These are phyloP conservation scores for Mizuhopecten yessoensis DNA, from an alignment of 1,140 invertebrate genomes.

Conservation along the genomic window DNA sequence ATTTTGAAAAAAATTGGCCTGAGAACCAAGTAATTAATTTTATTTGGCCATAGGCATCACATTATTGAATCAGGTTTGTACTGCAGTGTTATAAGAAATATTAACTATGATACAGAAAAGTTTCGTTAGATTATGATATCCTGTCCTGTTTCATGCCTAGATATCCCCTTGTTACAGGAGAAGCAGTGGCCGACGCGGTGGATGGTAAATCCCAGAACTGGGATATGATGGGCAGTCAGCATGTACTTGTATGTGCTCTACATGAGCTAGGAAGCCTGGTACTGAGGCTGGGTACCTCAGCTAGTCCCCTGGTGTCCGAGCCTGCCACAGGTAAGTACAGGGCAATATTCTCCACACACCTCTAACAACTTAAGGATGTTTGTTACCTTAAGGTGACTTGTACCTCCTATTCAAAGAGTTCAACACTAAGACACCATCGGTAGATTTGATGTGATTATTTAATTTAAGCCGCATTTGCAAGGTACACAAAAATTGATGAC, in stretches of 20 bases:
- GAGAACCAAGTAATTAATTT: too few species aligned
- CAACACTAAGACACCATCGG: too few species aligned
- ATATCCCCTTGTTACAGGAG: constrained; percentile 66
- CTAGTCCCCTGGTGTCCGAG: constrained; percentile 93
- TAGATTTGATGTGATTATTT: too few species aligned
- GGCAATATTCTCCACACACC: background rate
- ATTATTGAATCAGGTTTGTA: too few species aligned
- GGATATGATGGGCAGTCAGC: constrained; percentile 89
- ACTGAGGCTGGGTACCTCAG: constrained; percentile 94
- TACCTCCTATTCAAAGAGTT: background rate
- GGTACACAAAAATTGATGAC: background rate
- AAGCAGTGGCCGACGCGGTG: constrained; percentile 74
- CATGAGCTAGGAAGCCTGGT: constrained; percentile 92
- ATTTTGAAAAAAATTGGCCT: too few species aligned
- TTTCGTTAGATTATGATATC: too few species aligned
- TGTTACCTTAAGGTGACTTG: background rate
- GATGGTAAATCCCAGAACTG: constrained; percentile 73
- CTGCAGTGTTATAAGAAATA: too few species aligned
- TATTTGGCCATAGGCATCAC: too few species aligned
- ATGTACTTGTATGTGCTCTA: constrained; percentile 95
- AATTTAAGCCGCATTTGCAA: too few species aligned
- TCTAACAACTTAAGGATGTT: background rate
- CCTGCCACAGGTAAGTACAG: constrained; percentile 89
- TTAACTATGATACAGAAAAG: too few species aligned
- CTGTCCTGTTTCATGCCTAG: too few species aligned